Conservation (phyloP, 2,888 invertebrate genomes). For the Ischnura elegans region DNA sequence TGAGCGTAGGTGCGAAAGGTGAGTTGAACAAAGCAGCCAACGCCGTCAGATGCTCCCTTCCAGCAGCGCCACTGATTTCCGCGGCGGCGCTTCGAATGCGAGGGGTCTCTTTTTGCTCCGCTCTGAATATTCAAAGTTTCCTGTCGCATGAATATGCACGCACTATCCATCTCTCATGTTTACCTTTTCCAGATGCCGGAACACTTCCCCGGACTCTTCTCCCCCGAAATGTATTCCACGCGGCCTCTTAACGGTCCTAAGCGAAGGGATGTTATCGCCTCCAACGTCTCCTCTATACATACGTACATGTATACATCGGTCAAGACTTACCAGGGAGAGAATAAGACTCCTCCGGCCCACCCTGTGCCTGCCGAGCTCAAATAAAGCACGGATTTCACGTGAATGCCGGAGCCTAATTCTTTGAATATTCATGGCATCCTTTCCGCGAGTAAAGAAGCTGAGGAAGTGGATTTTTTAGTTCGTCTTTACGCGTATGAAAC, state of each 20-base stretch:
- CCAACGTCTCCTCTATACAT: no score
- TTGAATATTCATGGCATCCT: conserved; percentile 8
- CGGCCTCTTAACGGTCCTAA: not conserved
- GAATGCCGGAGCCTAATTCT: not conserved
- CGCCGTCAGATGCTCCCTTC: no score
- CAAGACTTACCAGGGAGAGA: not conserved
- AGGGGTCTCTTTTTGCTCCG: conserved; percentile 30
- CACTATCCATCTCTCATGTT: not conserved
- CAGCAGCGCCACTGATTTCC: not conserved
- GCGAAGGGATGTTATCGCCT: conserved; percentile 16
- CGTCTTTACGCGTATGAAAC: no score
- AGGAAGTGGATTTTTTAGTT: not conserved
- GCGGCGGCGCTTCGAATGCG: not conserved
- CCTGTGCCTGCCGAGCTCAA: not conserved
- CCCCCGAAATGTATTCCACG: not conserved
- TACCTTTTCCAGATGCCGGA: conserved; percentile 35
- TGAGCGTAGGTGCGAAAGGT: not conserved
- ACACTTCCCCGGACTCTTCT: not conserved
- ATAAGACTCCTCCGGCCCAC: not conserved
- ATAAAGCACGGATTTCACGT: not conserved
- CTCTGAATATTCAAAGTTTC: conserved; percentile 35
- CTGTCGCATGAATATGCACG: conserved; percentile 31
- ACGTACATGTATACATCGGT: conserved; percentile 31
- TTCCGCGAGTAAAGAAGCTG: not conserved
- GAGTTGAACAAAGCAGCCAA: no score